Conservation (phyloP, 2,797 vertebrate genomes). For the Sebastes steindachneri region DNA sequence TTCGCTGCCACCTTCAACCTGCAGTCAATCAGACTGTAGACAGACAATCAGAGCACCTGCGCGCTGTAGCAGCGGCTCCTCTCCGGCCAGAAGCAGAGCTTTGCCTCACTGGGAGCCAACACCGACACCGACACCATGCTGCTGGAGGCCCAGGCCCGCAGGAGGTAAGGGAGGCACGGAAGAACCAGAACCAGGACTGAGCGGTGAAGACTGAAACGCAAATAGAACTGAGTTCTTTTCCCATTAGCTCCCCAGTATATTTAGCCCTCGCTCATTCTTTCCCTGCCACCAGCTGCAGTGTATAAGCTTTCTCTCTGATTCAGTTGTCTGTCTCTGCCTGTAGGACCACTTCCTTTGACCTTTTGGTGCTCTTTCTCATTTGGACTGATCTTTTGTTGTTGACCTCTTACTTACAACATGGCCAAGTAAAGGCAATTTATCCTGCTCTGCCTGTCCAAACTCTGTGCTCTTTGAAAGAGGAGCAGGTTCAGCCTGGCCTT, state of each 20-base stretch:
- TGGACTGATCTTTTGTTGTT: not conserved
- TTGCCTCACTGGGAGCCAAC: too few species aligned
- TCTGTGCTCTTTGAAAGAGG: not conserved
- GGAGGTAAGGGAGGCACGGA: too few species aligned
- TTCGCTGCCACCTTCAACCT: too few species aligned
- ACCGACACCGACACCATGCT: too few species aligned
- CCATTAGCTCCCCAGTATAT: not conserved
- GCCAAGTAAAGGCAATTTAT: not conserved
- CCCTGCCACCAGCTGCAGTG: too few species aligned
- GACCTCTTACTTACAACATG: not conserved
- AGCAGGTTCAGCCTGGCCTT: not conserved
- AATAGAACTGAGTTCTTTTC: too few species aligned
- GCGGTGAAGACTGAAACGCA: fast-evolving
- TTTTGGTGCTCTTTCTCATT: not conserved
- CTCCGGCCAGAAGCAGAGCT: too few species aligned
- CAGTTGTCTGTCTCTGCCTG: not conserved
- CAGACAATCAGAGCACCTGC: too few species aligned
- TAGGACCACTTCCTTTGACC: not conserved
- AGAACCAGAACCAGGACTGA: too few species aligned
- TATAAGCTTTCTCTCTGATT: not conserved
- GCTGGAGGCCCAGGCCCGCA: too few species aligned
- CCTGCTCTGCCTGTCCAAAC: not conserved
- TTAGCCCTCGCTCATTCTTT: not conserved
- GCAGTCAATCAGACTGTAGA: too few species aligned
- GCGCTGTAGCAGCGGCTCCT: too few species aligned